phyloP scores from a whole-genome alignment of 2,113 vertebrate genomes.

The Macaca nemestrina region DNA sequence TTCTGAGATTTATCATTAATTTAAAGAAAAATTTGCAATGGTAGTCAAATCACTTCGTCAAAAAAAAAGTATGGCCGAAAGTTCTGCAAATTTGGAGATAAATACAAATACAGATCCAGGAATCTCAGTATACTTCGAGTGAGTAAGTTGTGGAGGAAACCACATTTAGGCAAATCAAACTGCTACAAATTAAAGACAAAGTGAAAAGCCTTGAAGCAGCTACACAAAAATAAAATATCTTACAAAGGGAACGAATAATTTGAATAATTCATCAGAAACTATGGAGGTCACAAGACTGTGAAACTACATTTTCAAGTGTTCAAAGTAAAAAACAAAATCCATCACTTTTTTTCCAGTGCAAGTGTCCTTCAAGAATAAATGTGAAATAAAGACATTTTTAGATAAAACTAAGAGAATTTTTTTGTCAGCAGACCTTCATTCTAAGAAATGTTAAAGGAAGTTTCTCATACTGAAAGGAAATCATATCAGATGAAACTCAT shows the following conservation, averaged over 20 bases:
- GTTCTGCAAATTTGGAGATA: background rate
- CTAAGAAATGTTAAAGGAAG: background rate
- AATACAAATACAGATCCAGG: background rate
- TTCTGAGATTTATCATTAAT: background rate
- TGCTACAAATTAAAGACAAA: background rate
- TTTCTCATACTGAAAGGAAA: conserved; percentile 22
- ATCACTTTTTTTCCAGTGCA: background rate
- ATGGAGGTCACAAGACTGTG: background rate
- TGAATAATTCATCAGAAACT: conserved; percentile 55
- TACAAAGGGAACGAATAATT: background rate
- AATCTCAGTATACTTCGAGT: background rate
- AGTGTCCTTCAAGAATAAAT: background rate
- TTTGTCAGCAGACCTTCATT: background rate
- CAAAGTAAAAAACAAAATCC: background rate
- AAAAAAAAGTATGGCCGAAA: background rate
- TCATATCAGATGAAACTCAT: background rate
- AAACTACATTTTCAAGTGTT: conserved; percentile 2
- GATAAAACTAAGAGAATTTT: conserved; percentile 17
- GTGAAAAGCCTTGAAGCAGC: background rate
- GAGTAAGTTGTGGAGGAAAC: background rate
- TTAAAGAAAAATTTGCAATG: background rate
- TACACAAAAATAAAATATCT: conserved; percentile 29
- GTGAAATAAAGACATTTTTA: conserved; percentile 17
- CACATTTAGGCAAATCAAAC: background rate
- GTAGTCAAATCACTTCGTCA: background rate